Conservation (phyloP, 2,888 invertebrate species). For the Caradrina clavipalpis region DNA sequence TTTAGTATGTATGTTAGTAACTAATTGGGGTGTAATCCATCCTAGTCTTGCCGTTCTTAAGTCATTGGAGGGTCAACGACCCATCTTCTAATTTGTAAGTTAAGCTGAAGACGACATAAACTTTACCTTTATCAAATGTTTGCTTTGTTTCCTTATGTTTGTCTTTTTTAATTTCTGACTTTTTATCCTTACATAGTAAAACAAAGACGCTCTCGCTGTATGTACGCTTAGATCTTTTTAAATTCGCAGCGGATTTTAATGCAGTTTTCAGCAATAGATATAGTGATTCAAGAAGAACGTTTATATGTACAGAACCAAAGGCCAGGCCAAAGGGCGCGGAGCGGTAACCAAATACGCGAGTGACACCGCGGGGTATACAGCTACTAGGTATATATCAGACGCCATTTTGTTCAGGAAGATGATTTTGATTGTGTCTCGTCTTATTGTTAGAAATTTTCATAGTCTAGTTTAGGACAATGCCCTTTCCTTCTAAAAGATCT, state of each 20-base stretch:
- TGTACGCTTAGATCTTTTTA: no score
- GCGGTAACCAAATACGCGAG: no score
- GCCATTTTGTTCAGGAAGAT: conserved; percentile 11
- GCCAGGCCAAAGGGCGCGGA: no score
- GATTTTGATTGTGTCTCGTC: conserved; percentile 5
- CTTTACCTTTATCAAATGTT: conserved; percentile 56
- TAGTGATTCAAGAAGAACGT: no score
- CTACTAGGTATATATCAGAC: not conserved
- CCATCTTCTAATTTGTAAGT: conserved; percentile 58
- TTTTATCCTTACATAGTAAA: no score
- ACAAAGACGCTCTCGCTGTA: no score
- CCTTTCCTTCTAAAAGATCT: not conserved
- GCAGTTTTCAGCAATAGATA: no score
- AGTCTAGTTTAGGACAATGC: not conserved
- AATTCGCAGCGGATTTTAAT: no score
- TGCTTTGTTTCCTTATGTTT: conserved; percentile 39
- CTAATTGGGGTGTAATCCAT: conserved; percentile 65
- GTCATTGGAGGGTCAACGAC: conserved; percentile 57
- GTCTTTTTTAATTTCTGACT: conserved; percentile 9
- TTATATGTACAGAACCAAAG: no score
- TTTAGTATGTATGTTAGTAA: conserved; percentile 39
- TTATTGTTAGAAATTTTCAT: conserved; percentile 7
- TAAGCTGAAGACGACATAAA: conserved; percentile 52
- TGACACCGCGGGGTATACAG: no score
- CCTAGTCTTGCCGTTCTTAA: conserved; percentile 44